Conservation (phyloP, 2,797 vertebrate genomes). For the Enteromius viviparus region DNA sequence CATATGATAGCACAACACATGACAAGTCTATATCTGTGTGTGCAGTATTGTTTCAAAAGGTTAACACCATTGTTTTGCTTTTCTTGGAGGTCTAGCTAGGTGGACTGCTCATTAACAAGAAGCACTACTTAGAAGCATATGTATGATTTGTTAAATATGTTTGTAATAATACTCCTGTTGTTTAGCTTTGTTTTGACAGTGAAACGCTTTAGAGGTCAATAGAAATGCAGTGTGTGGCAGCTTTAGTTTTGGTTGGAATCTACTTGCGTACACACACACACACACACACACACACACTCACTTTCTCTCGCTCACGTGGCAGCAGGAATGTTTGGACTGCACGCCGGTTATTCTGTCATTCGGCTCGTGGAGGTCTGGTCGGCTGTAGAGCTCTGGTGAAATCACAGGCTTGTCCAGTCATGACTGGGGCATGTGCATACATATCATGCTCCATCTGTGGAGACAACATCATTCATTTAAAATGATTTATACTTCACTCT, state of each 20-base stretch:
- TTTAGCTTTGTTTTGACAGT: conserved; percentile 14
- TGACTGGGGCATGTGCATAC: conserved; percentile 21
- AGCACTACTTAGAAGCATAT: background rate
- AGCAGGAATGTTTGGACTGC: conserved; percentile 25
- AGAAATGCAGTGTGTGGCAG: background rate
- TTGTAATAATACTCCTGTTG: background rate
- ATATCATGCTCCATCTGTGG: background rate
- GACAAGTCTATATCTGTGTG: background rate
- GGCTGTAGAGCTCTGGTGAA: conserved; percentile 23
- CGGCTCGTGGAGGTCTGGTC: background rate
- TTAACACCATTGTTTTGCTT: background rate
- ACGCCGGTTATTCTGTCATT: conserved; percentile 21
- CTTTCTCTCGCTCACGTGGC: background rate
- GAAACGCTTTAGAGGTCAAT: conserved; percentile 9
- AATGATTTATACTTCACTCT: background rate
- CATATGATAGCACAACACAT: background rate
- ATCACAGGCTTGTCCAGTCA: conserved; percentile 13
- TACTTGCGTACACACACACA: background rate
- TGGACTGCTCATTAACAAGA: background rate
- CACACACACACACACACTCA: background rate
- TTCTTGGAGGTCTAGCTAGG: background rate
- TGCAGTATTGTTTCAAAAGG: conserved; percentile 1
- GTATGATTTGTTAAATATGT: conserved; percentile 14
- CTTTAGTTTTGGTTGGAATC: conserved; percentile 4
- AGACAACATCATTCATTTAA: conserved; percentile 1